Base-by-base conservation (phyloP, 2,888 invertebrate species). In the Torymus tubicola region DNA sequence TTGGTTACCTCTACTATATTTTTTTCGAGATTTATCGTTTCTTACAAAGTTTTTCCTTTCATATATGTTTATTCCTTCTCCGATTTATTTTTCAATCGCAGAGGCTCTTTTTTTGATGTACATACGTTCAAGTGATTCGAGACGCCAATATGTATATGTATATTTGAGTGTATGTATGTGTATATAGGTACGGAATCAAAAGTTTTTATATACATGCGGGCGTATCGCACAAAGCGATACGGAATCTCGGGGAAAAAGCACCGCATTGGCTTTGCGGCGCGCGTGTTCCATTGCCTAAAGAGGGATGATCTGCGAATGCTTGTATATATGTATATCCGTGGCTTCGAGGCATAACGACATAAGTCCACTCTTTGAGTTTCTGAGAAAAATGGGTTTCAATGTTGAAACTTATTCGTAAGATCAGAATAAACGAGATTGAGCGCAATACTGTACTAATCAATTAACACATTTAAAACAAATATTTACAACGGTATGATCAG, bases 191-290 rank as follows among this genome's bases (percentile, higher is more conserved):
- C 61, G 63, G n/a, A 13, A 42, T 70, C 18, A 42, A 70, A 60
- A 18, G 60, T 70, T 60, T 18, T 60, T 50, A 57, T 24, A 58
- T 71, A n/a, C 52, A 21, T 58, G 12, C 52, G 50, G 42, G 60
- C 18, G 64, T 42, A 42, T 65, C 53, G 63, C 42, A 42, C 18
- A 10, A 50, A 21, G 71, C 52, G 63, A 67, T 75, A 24, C 52
- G 60, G 24, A 67, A 75, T 75, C 52, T 58, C 74, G 74, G 52
- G 42, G 14, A 58, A 64, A 73, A 55, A 64, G 55, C 73, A 73
- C 55, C 64, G 72, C 31, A 61, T 50, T 42, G 70, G 58, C 70
- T 70, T 60, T 61, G 61, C 18, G 10, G 52, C 63, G 63, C 31
- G 71, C 61, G 60, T 61, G 60, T 61, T 73, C 14, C 65, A 57